A percentile compares a stretch with the other conserved stretches of the same genome.
phyloP scores from a whole-genome alignment of 2,888 invertebrate species.

The Caenorhabditis uteleia region DNA sequence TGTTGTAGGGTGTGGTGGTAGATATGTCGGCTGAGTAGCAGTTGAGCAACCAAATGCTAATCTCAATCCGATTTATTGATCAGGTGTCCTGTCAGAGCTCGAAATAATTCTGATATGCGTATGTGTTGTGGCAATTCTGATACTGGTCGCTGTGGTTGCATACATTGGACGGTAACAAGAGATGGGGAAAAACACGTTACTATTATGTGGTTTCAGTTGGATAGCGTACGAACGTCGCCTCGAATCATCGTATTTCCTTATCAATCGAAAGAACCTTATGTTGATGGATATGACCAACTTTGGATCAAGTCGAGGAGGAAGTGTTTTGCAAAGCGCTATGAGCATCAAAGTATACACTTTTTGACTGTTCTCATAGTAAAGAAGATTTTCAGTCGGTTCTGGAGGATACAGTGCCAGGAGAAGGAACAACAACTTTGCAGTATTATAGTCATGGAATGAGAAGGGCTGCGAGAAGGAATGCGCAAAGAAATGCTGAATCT shows the following conservation, averaged over 20 bases:
- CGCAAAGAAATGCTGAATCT: constrained; percentile 8
- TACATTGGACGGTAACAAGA: constrained; percentile 29
- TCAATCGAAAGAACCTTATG: constrained; percentile 32
- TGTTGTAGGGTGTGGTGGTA: too few relatives aligned
- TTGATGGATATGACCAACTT: constrained; percentile 40
- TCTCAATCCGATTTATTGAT: constrained; percentile 23
- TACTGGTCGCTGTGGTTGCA: constrained; percentile 26
- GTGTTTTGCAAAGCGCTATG: constrained; percentile 33
- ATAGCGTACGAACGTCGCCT: constrained; percentile 43
- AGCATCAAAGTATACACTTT: constrained; percentile 25
- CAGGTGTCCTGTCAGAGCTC: constrained; percentile 45
- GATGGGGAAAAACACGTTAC: background rate
- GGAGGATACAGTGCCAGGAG: constrained; percentile 12
- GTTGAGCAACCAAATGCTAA: constrained; percentile 19
- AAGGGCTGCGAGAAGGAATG: constrained; percentile 17
- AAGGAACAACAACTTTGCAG: constrained; percentile 29
- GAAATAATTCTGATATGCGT: constrained; percentile 40
- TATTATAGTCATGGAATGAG: constrained; percentile 43
- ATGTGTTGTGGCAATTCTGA: constrained; percentile 23
- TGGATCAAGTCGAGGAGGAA: constrained; percentile 43
- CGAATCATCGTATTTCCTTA: constrained; percentile 43
- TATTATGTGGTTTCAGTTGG: constrained; percentile 25
- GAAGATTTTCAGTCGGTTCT: constrained; percentile 16
- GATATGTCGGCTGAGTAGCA: constrained; percentile 13
- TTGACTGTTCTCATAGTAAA: background rate